These are phyloP conservation scores for Neodontobutis hainanensis DNA, from an alignment of 2,113 vertebrate genomes.

Conservation along the genomic window DNA sequence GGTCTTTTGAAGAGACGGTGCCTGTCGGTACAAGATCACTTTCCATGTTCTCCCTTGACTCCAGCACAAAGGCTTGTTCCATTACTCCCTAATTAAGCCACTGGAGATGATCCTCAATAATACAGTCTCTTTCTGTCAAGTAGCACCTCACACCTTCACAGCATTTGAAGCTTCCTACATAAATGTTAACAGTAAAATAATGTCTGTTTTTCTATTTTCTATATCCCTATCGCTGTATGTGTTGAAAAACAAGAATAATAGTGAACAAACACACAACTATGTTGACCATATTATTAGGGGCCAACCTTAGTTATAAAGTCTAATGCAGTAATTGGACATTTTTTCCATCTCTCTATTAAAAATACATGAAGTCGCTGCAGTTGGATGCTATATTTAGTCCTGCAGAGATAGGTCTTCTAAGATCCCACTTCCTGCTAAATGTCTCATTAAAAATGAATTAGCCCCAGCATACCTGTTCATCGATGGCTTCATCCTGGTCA, in stretches of 20 bases:
- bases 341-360: slow-evolving; percentile 19
- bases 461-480: slow-evolving; percentile 42
- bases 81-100: slow-evolving; percentile 15
- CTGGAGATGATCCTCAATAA: slow-evolving; percentile 18
- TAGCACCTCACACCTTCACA: slow-evolving; percentile 1
- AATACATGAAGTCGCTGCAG: slow-evolving; percentile 16
- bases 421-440: slow-evolving; percentile 55
- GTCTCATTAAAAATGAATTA: slow-evolving; percentile 65
- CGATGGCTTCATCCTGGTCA: slow-evolving; percentile 25
- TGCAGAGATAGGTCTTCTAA: slow-evolving; percentile 20
- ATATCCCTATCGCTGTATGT: too few species aligned
- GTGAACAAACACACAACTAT: too few species aligned
- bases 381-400: slow-evolving; percentile 51
- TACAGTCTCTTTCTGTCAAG: slow-evolving; percentile 3
- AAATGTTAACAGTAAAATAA: too few species aligned
- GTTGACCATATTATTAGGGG: not conserved
- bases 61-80: slow-evolving; percentile 2
- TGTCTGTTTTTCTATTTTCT: too few species aligned
- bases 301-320: not conserved
- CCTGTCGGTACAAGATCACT: not conserved
- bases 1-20: not conserved
- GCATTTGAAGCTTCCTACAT: too few species aligned
- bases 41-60: not conserved
- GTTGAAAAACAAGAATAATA: too few species aligned
- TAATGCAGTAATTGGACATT: not conserved